A percentile compares a stretch with the other conserved stretches of the same genome.
Conservation (phyloP, 2,797 vertebrate species). For the Micropoecilia bifurca region DNA sequence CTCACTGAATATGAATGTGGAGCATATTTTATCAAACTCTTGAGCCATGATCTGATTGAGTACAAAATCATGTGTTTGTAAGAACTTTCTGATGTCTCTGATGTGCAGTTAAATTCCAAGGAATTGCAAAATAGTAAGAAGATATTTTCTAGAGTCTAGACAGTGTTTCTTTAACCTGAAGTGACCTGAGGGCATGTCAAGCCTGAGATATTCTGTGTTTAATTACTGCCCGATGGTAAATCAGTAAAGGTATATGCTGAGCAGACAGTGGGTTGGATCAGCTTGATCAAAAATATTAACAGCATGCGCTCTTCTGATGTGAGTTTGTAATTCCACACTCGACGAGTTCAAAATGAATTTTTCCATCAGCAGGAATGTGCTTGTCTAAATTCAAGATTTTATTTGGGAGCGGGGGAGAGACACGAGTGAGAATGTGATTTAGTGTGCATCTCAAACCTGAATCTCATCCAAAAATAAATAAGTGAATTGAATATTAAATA, state of each 20-base stretch:
- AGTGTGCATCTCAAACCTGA: slow-evolving; percentile 11
- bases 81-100: slow-evolving; percentile 53
- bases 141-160: slow-evolving; percentile 60
- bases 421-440: slow-evolving; percentile 14
- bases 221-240: slow-evolving; percentile 48
- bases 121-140: slow-evolving; percentile 55
- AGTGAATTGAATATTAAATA: background rate
- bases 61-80: slow-evolving; percentile 57
- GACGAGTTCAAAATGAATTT: slow-evolving; percentile 24
- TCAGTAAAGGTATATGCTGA: slow-evolving; percentile 58
- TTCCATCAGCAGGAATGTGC: slow-evolving; percentile 22
- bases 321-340: slow-evolving; percentile 40
- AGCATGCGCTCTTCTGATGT: slow-evolving; percentile 43
- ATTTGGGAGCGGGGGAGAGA: slow-evolving; percentile 1
- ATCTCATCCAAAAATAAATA: slow-evolving; percentile 7
- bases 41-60: slow-evolving; percentile 44
- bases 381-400: slow-evolving; percentile 32
- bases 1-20: slow-evolving; percentile 29
- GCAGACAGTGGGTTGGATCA: slow-evolving; percentile 56
- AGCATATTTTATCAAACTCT: slow-evolving; percentile 51
- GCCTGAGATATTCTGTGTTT: slow-evolving; percentile 49
- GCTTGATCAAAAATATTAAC: slow-evolving; percentile 65
- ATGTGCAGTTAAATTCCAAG: slow-evolving; percentile 57
- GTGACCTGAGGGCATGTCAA: slow-evolving; percentile 33
- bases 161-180: slow-evolving; percentile 54